Percentiles rank a stretch among this genome's conserved stretches.
Evolutionary conservation across 2,888 invertebrate genomes (phyloP).

Genomic region (Smittia sp.): DNA sequence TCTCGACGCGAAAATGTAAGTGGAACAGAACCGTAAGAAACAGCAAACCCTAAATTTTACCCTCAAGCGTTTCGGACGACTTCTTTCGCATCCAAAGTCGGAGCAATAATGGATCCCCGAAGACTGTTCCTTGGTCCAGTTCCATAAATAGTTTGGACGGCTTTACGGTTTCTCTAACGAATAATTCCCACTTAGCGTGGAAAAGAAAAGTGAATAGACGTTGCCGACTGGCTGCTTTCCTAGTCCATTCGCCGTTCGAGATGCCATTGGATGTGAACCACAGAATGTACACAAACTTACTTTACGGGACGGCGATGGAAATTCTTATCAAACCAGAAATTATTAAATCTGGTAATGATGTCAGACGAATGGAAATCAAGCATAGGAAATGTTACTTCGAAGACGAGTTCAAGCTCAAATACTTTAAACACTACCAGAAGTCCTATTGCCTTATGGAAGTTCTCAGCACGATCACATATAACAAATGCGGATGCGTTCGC

Average conservation of each 20-base stretch:
- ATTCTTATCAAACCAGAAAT: not conserved
- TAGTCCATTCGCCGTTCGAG: not conserved
- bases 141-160: too few relatives aligned
- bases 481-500: constrained; percentile 45
- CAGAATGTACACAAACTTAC: not conserved
- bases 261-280: not conserved
- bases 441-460: constrained; percentile 47
- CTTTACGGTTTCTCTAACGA: too few relatives aligned
- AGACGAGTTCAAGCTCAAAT: constrained; percentile 45
- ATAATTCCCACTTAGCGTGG: too few relatives aligned
- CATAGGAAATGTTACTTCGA: constrained; percentile 46
- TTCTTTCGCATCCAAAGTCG: too few relatives aligned
- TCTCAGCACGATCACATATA: constrained; percentile 44
- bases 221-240: too few relatives aligned
- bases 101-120: too few relatives aligned
- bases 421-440: constrained; percentile 46
- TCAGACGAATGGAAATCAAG: not conserved
- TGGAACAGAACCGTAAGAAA: too few relatives aligned
- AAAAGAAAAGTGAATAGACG: too few relatives aligned
- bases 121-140: too few relatives aligned
- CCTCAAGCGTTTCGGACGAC: too few relatives aligned
- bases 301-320: not conserved
- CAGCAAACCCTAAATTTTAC: too few relatives aligned
- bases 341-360: not conserved
- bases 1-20: too few relatives aligned